A percentile compares a stretch with the other conserved stretches of the same genome.
These are phyloP conservation scores for Lutjanus argentimaculatus DNA, from an alignment of 2,797 vertebrate species.

Conservation along the genomic window DNA sequence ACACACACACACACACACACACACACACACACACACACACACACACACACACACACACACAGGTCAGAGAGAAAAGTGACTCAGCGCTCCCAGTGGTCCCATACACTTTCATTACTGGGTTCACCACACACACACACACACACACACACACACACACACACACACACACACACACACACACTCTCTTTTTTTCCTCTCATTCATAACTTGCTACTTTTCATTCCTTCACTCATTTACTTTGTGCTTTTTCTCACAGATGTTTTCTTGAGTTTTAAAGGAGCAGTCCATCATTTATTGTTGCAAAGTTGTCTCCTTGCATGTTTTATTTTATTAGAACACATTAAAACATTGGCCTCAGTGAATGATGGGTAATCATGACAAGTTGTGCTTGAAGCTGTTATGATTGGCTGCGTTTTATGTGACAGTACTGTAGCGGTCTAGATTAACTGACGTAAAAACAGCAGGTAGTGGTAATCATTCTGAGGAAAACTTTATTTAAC, in stretches of 20 bases:
- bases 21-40: slow-evolving; percentile 22
- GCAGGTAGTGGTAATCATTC: not conserved
- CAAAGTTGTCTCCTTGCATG: not conserved
- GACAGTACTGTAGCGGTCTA: too few species aligned
- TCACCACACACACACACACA: slow-evolving; percentile 1
- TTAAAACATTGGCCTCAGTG: not conserved
- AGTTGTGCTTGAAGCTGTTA: not conserved
- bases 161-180: slow-evolving; percentile 15
- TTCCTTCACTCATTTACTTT: not conserved
- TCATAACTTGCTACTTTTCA: slow-evolving; percentile 27
- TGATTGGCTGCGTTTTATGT: not conserved
- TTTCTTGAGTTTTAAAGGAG: slow-evolving; percentile 30
- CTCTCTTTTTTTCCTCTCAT: slow-evolving; percentile 13
- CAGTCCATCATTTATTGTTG: not conserved
- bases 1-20: slow-evolving; percentile 30
- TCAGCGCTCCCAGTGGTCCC: slow-evolving; percentile 62
- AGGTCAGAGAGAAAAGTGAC: slow-evolving; percentile 57
- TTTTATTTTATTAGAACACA: not conserved
- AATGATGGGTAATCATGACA: not conserved
- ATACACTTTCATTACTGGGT: slow-evolving; percentile 36
- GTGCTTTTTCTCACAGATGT: not conserved
- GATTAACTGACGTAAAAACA: not conserved
- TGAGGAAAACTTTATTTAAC: too few species aligned
- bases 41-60: slow-evolving; percentile 2
- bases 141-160: slow-evolving; percentile 15